phyloP scores from a whole-genome alignment of 64 coral and sea anemone species.

The Exaiptasia diaphana region DNA sequence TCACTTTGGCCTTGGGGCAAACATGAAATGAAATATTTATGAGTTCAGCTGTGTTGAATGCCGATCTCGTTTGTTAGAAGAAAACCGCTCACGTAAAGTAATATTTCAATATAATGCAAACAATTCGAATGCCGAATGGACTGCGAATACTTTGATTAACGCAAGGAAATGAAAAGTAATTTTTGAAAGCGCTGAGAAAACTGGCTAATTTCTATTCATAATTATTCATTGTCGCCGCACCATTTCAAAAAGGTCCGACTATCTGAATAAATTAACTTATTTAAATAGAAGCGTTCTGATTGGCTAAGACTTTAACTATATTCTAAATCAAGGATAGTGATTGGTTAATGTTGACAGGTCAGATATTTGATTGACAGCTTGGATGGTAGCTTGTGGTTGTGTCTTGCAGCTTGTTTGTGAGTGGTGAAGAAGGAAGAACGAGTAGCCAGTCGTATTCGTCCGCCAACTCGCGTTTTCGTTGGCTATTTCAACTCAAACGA shows the following conservation, averaged over 20 bases:
- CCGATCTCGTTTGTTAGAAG: too few relatives aligned
- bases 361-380: constrained; percentile 87
- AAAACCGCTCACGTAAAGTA: too few relatives aligned
- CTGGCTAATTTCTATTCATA: neutral
- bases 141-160: too few relatives aligned
- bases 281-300: constrained; percentile 33
- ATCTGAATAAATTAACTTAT: too few relatives aligned
- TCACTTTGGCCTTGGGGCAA: too few relatives aligned
- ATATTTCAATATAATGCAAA: too few relatives aligned
- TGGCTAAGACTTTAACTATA: constrained; percentile 33
- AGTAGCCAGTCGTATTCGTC: constrained; percentile 90
- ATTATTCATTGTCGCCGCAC: too few relatives aligned
- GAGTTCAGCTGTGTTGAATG: too few relatives aligned
- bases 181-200: neutral
- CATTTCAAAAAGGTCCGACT: too few relatives aligned
- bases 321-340: neutral
- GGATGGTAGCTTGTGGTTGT: constrained; percentile 67
- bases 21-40: too few relatives aligned
- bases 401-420: constrained; percentile 91
- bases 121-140: too few relatives aligned
- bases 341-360: constrained; percentile 60
- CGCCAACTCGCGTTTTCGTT: constrained; percentile 97
- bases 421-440: constrained; percentile 89
- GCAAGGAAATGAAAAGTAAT: too few relatives aligned
- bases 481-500: constrained; percentile 99